Conservation (phyloP, 1,140 invertebrate genomes). For the Camponotus floridanus region DNA sequence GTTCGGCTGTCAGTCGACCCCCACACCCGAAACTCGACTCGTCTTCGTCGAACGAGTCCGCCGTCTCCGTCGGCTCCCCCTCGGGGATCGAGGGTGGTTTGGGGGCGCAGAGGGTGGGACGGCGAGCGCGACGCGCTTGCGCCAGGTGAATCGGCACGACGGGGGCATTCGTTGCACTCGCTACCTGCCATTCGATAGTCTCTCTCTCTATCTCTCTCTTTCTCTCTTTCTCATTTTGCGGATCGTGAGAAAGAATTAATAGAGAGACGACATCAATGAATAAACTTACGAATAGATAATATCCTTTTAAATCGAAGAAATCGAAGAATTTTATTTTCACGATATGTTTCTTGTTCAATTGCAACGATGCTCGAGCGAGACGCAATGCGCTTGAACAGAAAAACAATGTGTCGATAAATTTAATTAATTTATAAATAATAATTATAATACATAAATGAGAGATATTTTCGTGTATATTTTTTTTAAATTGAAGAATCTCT, state of each 20-base stretch:
- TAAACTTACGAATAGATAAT: not conserved
- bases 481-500: not conserved
- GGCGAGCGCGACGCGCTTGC: conserved; percentile 63
- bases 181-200: conserved; percentile 61
- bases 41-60: conserved; percentile 79
- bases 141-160: conserved; percentile 73
- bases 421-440: conserved; percentile 11
- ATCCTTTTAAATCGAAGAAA: not conserved
- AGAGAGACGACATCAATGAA: conserved; percentile 28
- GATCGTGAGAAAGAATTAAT: conserved; percentile 18
- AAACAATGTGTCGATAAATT: not conserved
- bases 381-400: not conserved
- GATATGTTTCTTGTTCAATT: not conserved
- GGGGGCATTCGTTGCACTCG: conserved; percentile 66
- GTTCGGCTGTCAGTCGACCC: conserved; percentile 73
- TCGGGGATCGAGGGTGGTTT: conserved; percentile 53
- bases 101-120: conserved; percentile 47
- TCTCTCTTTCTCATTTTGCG: conserved; percentile 5
- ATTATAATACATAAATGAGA: not conserved
- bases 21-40: conserved; percentile 77
- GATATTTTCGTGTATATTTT: not conserved
- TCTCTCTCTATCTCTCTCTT: too few relatives aligned
- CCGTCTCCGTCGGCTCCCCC: conserved; percentile 76
- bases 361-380: not conserved
- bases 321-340: not conserved